Evolutionary conservation across 2,888 invertebrate species (phyloP), one percentile per base, ranked within the genome.

Genomic region (Standfussiana lucernea): DNA sequence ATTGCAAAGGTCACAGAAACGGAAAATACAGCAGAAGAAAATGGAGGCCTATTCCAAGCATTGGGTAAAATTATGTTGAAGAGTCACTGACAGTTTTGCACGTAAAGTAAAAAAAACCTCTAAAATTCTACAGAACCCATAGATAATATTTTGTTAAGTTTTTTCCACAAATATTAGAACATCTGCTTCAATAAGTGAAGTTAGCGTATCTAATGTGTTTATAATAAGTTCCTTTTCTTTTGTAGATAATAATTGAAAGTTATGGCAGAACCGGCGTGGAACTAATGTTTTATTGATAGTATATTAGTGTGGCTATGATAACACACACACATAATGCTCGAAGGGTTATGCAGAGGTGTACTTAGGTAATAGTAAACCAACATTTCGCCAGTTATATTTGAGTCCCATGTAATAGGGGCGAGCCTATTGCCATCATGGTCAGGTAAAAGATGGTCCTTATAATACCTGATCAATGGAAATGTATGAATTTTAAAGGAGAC

Each of bases 131-230:
- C 80, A 24, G 88, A 85, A 88, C 86, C 83, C 70, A 15, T 13
- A 15, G 4, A 28, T 10, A 40, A 62, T 67, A 42, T 59, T 75
- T 62, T 65, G 13, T 47, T 7, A 56, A 56, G 6, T 73, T 80
- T 53, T 79, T 82, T 73, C 64, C 28, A 73, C 73, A 77, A 86
- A 89, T 80, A 89, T 90, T 85, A 69, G 72, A 92, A 89, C 93
- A 93, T 93, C 93, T 93, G 93, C 91, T 85, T 83, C 72, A 47
- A 72, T 42, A 88, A 80, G 89, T 91, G 90, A 90, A 92, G 90
- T 90, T 87, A 90, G 89, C 94, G 92, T 93, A 80, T 85, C 93
- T 94, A 94, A 94, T 94, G 84, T 82, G 89, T 91, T 94, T 94
- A 92, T 94, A 94, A 95, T 93, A 93, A 91, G 87, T 78, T 82